These are phyloP conservation scores for Notarius lentiginosus DNA, from an alignment of 2,113 vertebrate genomes.

Conservation along the genomic window DNA sequence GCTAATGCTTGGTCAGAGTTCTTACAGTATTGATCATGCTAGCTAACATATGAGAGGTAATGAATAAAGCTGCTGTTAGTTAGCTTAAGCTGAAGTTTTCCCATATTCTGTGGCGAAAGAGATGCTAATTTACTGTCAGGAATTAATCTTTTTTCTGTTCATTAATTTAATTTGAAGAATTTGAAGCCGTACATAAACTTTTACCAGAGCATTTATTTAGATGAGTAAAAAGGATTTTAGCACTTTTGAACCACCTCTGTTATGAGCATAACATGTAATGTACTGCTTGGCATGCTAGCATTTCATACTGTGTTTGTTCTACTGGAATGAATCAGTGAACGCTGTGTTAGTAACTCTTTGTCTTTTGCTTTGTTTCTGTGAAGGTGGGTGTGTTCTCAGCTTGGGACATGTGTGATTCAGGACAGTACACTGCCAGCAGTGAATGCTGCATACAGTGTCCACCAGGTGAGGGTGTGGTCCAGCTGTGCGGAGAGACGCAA, in stretches of 20 bases:
- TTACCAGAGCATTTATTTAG: not conserved
- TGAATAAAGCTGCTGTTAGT: not conserved
- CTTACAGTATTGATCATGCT: not conserved
- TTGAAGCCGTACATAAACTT: not conserved
- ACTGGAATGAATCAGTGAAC: not conserved
- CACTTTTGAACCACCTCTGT: not conserved
- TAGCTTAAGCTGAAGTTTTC: not conserved
- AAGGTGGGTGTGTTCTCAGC: conserved; percentile 63
- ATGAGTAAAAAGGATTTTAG: not conserved
- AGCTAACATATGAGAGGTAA: not conserved
- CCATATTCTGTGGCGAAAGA: not conserved
- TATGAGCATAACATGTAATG: not conserved
- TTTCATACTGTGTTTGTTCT: not conserved
- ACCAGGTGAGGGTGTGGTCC: conserved; percentile 83
- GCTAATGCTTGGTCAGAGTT: not conserved
- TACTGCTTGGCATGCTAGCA: not conserved
- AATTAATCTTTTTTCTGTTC: not conserved
- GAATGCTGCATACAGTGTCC: conserved; percentile 88
- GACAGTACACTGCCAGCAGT: conserved; percentile 71
- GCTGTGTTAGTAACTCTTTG: not conserved
- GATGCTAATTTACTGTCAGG: not conserved
- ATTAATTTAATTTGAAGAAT: not conserved
- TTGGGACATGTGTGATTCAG: conserved; percentile 67
- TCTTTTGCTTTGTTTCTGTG: conserved; percentile 39
- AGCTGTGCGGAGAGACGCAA: conserved; percentile 81